A percentile compares a stretch with the other conserved stretches of the same genome.
Evolutionary conservation across 1,140 invertebrate genomes (phyloP).

Genomic region (Zaprionus ornatus): DNA sequence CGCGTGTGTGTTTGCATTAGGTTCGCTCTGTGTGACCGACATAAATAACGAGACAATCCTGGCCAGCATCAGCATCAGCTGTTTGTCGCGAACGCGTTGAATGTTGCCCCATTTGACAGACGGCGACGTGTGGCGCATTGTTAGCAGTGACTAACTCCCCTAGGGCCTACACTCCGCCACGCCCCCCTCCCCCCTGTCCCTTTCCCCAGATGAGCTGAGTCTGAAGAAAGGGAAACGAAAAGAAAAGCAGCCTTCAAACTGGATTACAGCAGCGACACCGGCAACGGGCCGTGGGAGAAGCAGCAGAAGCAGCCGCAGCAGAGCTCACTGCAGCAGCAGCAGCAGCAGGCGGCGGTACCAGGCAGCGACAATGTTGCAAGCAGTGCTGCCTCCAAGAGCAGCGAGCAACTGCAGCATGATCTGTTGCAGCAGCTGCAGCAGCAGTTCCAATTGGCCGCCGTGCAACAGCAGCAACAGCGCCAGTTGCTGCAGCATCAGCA

Average conservation of each 20-base stretch:
- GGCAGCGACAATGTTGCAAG: neutral
- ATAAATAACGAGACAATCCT: constrained; percentile 38
- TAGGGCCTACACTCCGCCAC: neutral
- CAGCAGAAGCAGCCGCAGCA: constrained; percentile 52
- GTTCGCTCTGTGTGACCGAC: constrained; percentile 33
- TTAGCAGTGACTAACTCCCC: neutral
- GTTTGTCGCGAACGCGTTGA: constrained; percentile 21
- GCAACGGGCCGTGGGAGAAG: constrained; percentile 82
- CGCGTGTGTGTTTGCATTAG: constrained; percentile 17
- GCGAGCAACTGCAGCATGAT: constrained; percentile 68
- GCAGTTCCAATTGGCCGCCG: constrained; percentile 65
- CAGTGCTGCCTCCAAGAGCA: constrained; percentile 29
- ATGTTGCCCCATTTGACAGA: constrained; percentile 41
- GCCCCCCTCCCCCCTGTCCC: neutral
- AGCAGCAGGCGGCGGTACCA: neutral
- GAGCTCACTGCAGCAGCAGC: constrained; percentile 17
- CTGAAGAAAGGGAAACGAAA: neutral
- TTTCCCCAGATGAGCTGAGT: neutral
- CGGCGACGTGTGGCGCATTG: constrained; percentile 33
- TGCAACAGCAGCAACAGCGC: constrained; percentile 51
- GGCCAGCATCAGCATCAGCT: constrained; percentile 41
- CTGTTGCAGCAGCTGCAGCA: constrained; percentile 69
- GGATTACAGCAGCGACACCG: constrained; percentile 77
- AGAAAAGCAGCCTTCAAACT: constrained; percentile 57
- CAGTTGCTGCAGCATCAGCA: constrained; percentile 64